Evolutionary conservation across 2,113 vertebrate species (phyloP), one percentile per base, ranked within the genome.

Genomic region (Oreochromis tanganicae): DNA sequence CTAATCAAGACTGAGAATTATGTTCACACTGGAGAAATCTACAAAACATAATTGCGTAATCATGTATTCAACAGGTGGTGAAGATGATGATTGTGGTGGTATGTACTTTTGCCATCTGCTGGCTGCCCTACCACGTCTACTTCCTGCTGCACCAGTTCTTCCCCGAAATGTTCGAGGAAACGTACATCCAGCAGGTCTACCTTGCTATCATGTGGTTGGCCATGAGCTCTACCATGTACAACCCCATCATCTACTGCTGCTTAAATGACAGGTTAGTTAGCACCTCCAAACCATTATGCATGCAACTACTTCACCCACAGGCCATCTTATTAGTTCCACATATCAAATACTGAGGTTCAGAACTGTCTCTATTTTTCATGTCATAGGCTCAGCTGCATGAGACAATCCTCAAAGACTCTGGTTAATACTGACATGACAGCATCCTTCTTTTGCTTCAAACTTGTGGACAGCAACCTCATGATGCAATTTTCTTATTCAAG

Each of bases 151-250:
- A 97, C 61, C 96, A 97, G 90, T 97, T 98, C 93, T 97, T 96
- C 55, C 97, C 96, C 0, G 92, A 97, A 0, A 96, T 97, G 91
- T 98, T 97, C 90, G 92, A 97, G 84, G 82, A 96, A 55, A 91
- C 91, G 29, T 98, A 97, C 90, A 98, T 98, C 94, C 99, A 99
- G 96, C 99, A 99, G 95, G 94, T 99, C 50, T 99, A 99, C 93
- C 94, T 99, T 95, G 97, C 96, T 21, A 94, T 98, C 95, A 97
- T 99, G 98, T 99, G 99, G 99, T 93, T 99, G 89, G 98, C 98
- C 85, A 99, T 99, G 99, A 99, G 99, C 93, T 99, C 98, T 95
- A 99, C 98, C 85, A 99, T 99, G 99, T 99, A 99, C 97, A 99
- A 99, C 95, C 99, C 99, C 82, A 98, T 99, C 94, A 99, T 99